Percentiles rank a stretch among this genome's conserved stretches.
Conservation (phyloP, 2,113 vertebrate species). For the Ictidomys tridecemlineatus region DNA sequence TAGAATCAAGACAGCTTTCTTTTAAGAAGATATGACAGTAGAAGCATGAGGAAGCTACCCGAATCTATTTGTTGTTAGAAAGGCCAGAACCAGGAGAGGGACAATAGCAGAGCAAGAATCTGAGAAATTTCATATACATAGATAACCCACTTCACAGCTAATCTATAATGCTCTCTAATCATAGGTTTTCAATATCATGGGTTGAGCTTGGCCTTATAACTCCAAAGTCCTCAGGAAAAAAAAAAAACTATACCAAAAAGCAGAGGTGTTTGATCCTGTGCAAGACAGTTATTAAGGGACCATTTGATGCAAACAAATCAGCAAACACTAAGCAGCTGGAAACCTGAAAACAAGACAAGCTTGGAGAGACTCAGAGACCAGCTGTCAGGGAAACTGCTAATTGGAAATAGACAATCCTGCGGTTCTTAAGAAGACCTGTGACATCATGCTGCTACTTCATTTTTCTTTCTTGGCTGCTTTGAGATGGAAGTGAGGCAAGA, state of each 20-base stretch:
- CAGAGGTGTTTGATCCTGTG: conserved; percentile 58
- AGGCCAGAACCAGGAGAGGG: background rate
- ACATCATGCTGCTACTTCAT: conserved; percentile 41
- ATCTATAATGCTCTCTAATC: background rate
- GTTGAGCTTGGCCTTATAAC: conserved; percentile 46
- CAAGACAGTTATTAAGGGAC: conserved; percentile 60
- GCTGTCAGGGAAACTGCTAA: conserved; percentile 65
- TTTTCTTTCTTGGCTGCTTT: conserved; percentile 48
- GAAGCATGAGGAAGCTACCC: background rate
- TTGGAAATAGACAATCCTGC: conserved; percentile 63
- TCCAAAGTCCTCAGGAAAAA: background rate
- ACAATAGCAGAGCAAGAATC: background rate
- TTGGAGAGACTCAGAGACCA: background rate
- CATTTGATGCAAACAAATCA: conserved; percentile 72
- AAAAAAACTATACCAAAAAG: conserved; percentile 21
- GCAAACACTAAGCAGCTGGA: conserved; percentile 62
- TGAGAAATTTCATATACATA: background rate
- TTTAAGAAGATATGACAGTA: background rate
- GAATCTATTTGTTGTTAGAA: background rate
- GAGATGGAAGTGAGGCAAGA: conserved; percentile 42
- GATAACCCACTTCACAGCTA: conserved; percentile 3
- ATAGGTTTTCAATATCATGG: background rate
- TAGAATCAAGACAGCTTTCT: background rate
- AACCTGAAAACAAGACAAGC: background rate
- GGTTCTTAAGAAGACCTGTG: conserved; percentile 7